Conservation (phyloP, 2,888 invertebrate species). For the Nycteola revayana region DNA sequence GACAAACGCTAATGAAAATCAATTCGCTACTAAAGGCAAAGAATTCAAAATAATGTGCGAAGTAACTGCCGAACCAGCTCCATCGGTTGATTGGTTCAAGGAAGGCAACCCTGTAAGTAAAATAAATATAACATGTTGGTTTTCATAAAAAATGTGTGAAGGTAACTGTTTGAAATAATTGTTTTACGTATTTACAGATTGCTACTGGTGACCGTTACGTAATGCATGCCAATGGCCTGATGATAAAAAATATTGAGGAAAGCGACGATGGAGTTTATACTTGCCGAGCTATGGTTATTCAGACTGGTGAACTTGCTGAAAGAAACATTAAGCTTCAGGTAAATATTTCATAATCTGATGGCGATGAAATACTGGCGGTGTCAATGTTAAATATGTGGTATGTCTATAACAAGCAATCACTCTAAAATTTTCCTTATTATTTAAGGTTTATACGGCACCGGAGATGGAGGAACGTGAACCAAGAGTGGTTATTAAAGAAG, state of each 20-base stretch:
- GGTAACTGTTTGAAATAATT: too few species aligned
- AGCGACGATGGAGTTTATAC: slow-evolving; percentile 93
- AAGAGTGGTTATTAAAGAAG: slow-evolving; percentile 88
- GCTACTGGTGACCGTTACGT: slow-evolving; percentile 87
- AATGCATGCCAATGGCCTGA: slow-evolving; percentile 87
- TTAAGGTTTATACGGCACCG: slow-evolving; percentile 88
- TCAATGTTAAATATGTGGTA: background rate
- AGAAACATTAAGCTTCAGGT: slow-evolving; percentile 91
- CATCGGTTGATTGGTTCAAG: slow-evolving; percentile 93
- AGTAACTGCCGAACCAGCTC: slow-evolving; percentile 92
- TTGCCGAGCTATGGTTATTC: slow-evolving; percentile 92
- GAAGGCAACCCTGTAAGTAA: slow-evolving; percentile 85
- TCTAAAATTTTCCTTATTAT: slow-evolving; percentile 4
- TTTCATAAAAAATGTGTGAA: too few species aligned
- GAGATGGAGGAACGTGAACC: slow-evolving; percentile 84
- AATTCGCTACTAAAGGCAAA: slow-evolving; percentile 89
- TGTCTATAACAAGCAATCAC: background rate
- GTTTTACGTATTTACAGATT: slow-evolving; percentile 67
- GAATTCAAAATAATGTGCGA: slow-evolving; percentile 91
- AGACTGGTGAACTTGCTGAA: slow-evolving; percentile 90
- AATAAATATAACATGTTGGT: too few species aligned
- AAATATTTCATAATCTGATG: too few species aligned
- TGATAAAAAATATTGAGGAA: slow-evolving; percentile 89
- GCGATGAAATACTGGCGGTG: background rate
- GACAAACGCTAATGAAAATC: slow-evolving; percentile 92